These are phyloP conservation scores for Anguilla marmorata DNA, from an alignment of 2,797 vertebrate species.

Conservation along the genomic window DNA sequence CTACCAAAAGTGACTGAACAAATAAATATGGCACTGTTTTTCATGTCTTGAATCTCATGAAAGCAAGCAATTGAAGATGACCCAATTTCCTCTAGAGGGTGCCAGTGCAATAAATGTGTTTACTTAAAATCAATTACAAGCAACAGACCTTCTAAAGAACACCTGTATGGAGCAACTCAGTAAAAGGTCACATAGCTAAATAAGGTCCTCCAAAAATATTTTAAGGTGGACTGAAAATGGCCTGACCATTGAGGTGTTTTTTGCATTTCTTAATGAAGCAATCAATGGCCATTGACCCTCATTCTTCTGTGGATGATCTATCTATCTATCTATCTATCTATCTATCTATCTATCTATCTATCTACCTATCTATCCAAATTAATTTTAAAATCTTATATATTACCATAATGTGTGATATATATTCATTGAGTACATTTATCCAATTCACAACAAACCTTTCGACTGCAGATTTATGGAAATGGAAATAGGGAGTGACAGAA, in stretches of 20 bases:
- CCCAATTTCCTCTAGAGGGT: constrained; percentile 35
- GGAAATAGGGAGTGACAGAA: neutral
- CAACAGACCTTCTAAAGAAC: neutral
- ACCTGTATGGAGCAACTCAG: neutral
- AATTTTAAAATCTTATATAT: neutral
- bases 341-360: neutral
- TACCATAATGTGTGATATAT: neutral
- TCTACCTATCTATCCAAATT: neutral
- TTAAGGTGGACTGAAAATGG: neutral
- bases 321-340: neutral
- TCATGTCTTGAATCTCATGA: constrained; percentile 28
- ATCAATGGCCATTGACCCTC: neutral
- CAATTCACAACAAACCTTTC: neutral
- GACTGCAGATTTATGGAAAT: neutral
- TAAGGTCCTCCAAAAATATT: neutral
- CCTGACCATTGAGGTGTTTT: neutral
- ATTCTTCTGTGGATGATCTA: neutral
- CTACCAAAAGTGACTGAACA: neutral
- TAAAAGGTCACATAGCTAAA: neutral
- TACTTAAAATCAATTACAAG: constrained; percentile 32
- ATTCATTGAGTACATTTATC: neutral
- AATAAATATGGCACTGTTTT: neutral
- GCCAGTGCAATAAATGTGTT: constrained; percentile 39
- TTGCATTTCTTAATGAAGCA: neutral
- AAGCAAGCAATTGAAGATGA: constrained; percentile 24